Base-by-base conservation (phyloP, 2,888 invertebrate species). In the Plutella xylostella region DNA sequence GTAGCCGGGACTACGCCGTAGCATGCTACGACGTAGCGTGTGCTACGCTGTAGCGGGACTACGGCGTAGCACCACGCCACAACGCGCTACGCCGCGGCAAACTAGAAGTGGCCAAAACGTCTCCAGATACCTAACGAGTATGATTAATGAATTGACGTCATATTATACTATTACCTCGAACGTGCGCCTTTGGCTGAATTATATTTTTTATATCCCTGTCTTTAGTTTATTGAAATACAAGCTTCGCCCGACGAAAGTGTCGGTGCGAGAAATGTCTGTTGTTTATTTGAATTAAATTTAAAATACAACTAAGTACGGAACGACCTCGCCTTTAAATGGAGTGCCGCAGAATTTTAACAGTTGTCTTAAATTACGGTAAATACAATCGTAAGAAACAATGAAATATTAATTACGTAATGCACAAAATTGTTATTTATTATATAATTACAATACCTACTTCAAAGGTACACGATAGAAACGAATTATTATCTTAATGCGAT, bases 141-240 rank as follows among this genome's bases (percentile, higher is more conserved):
- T 77, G 80, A 76, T 82, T 79, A 79, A 74, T 78, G 79, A 83
- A 83, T 83, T 83, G 83, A 83, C 83, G 74, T 83, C 73, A 78
- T 74, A 73, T 74, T 77, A 82, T 63, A 73, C 74, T 82, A 82
- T 80, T 79, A 80, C 73, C 73, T 77, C 80, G 62, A 79, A 79
- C 78, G 72, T 80, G 79, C 70, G 76, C 79, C 73, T 74, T 75
- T 76, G 75, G 76, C 73, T 79, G 76, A 44, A 43, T 49, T 68
- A 63, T 63, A 67, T 73, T 68, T 72, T 72, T 73, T 69, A 66
- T 72, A 79, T 79, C 78, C 79, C 80, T 82, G 80, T 78, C 72
- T 72, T 80, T 74, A 68, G 65, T 71, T 77, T 78, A 76, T 74
- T 77, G 75, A 77, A 78, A 72, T 75, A 71, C 69, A 60, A 71